Evolutionary conservation across 2,888 invertebrate species (phyloP).

Genomic region (Stenodera caucasica): DNA sequence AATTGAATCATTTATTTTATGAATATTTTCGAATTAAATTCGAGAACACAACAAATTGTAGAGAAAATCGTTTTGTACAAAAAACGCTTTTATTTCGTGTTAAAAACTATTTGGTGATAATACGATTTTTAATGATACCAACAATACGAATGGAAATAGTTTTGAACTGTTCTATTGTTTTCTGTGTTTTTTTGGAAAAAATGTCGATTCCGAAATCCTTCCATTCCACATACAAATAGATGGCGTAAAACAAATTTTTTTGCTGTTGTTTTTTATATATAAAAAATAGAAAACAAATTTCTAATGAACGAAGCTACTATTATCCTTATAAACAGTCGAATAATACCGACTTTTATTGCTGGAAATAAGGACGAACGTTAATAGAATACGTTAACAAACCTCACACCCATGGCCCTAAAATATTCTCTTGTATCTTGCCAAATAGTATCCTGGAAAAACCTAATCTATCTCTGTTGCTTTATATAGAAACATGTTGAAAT

Average conservation of each 20-base stretch:
- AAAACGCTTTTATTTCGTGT: background rate
- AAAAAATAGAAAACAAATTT: no score
- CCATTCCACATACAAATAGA: no score
- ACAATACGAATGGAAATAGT: background rate
- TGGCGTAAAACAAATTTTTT: no score
- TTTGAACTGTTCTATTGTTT: no score
- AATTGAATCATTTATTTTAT: no score
- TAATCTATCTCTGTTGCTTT: background rate
- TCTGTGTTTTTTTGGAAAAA: no score
- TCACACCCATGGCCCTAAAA: no score
- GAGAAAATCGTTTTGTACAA: background rate
- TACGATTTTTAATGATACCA: background rate
- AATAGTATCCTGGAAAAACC: background rate
- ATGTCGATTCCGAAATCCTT: no score
- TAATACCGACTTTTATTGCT: conserved; percentile 14
- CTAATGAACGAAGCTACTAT: no score
- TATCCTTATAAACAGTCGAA: no score
- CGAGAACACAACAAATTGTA: background rate
- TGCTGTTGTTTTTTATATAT: no score
- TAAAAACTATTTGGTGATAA: background rate
- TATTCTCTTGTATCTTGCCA: background rate
- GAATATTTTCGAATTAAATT: no score
- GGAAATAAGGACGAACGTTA: conserved; percentile 17
- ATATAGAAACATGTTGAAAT: background rate
- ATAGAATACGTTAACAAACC: conserved; percentile 18